Evolutionary conservation across 2,797 vertebrate species (phyloP), one percentile per base, ranked within the genome.

Genomic region (Geotrypetes seraphini): DNA sequence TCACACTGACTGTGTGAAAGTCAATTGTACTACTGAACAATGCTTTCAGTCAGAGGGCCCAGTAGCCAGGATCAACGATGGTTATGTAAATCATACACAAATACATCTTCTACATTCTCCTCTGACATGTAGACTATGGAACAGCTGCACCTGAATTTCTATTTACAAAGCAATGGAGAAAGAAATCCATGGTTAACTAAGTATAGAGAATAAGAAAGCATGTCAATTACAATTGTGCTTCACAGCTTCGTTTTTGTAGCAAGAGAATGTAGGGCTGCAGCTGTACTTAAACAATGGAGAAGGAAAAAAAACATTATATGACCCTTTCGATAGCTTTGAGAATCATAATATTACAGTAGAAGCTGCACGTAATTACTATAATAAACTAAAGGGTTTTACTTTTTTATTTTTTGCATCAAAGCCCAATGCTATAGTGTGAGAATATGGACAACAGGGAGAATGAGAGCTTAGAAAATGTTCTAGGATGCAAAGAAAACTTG

Each of bases 141-240:
- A 19, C 36, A 48, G 25, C 29, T 44, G 33, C 10, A 42, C 33
- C 14, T 45, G 10, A 51, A 32, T 22, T 45, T 19, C 47, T 9
- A 4, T 21, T 13, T 21, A 3, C 19, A 51, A 36, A 56, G 12
- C 31, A 50, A 10, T 13, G 10, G 24, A 36, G 30, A 7, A 48
- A 55, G 39, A 25, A 30, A 28, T 30, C 31, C 35, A 36, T 34
- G 14, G 35, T 13, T 39, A n/a, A 36, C 56, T 42, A 12, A 36
- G 36, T 28, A 44, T 8, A 21, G 10, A 49, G 39, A 23, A 34
- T 16, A 32, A 57, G 51, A 21, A 22, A 39, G 39, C 12, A 26
- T 33, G 28, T 22, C 36, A 50, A 31, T 26, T 50, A 28, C 6
- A 23, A 31, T 60, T 55, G 33, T 25, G 26, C 57, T 60, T 36